These are phyloP conservation scores for Penelope pileata DNA, from an alignment of 2,113 vertebrate genomes.

Conservation along the genomic window DNA sequence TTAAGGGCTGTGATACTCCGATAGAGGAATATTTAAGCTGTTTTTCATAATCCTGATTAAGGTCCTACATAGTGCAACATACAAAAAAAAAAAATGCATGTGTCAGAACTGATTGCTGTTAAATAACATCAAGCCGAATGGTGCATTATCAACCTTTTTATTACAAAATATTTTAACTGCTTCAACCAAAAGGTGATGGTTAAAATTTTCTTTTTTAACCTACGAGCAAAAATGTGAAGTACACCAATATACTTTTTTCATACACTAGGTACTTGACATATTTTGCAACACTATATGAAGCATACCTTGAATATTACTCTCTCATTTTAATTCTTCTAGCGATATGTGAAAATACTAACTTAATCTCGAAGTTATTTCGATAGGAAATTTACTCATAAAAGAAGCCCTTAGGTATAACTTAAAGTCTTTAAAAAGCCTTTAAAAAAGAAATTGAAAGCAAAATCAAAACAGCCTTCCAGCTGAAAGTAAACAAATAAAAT, in stretches of 20 bases:
- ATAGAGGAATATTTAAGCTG: background rate
- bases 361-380: background rate
- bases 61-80: background rate
- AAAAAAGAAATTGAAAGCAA: background rate
- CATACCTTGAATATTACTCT: background rate
- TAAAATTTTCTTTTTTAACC: background rate
- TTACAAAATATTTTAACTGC: background rate
- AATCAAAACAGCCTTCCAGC: background rate
- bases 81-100: background rate
- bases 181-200: background rate
- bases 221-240: background rate
- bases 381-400: background rate
- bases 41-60: background rate
- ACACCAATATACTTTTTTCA: background rate
- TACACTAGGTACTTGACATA: background rate
- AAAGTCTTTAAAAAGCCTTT: background rate
- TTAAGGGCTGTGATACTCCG: background rate
- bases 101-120: background rate
- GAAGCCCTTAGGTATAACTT: background rate
- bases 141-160: background rate
- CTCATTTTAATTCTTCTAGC: background rate
- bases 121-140: rapidly evolving
- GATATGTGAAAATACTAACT: background rate
- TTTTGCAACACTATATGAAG: background rate
- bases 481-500: background rate